Conservation (phyloP, 2,888 invertebrate species). For the Plusia festucae region DNA sequence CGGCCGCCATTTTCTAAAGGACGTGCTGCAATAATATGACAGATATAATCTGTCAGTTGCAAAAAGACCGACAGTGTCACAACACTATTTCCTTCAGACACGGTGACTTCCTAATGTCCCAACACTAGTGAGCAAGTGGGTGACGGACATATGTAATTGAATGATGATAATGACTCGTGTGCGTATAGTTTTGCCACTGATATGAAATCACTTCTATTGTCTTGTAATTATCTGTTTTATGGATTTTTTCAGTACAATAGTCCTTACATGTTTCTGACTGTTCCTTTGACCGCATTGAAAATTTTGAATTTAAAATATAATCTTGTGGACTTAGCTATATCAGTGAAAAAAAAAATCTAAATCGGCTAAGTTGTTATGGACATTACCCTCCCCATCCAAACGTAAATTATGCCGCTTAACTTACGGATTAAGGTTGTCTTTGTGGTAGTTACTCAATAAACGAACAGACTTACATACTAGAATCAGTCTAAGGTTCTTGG, state of each 20-base stretch:
- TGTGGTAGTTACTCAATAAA: too few relatives aligned
- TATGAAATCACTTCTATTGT: conserved; percentile 14
- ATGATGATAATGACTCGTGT: conserved; percentile 25
- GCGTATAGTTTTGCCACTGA: neutral
- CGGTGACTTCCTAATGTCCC: conserved; percentile 72
- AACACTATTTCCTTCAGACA: conserved; percentile 53
- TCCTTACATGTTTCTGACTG: neutral
- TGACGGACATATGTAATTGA: conserved; percentile 71
- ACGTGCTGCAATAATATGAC: conserved; percentile 15
- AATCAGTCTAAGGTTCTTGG: too few relatives aligned
- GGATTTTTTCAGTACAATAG: neutral
- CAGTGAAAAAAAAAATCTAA: too few relatives aligned
- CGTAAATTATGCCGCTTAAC: too few relatives aligned
- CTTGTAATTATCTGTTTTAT: conserved; percentile 23
- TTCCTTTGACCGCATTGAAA: neutral
- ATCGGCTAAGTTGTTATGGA: too few relatives aligned
- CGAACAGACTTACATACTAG: too few relatives aligned
- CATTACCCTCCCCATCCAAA: too few relatives aligned
- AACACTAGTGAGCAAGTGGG: conserved; percentile 73
- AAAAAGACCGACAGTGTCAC: conserved; percentile 39
- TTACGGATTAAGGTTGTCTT: too few relatives aligned
- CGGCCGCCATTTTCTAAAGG: conserved; percentile 8
- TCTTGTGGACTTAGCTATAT: too few relatives aligned
- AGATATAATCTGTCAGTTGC: conserved; percentile 54
- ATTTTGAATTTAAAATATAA: too few relatives aligned